phyloP scores from a whole-genome alignment of 92 coral and sea anemone genomes.

The Epizoanthus illoricatus region DNA sequence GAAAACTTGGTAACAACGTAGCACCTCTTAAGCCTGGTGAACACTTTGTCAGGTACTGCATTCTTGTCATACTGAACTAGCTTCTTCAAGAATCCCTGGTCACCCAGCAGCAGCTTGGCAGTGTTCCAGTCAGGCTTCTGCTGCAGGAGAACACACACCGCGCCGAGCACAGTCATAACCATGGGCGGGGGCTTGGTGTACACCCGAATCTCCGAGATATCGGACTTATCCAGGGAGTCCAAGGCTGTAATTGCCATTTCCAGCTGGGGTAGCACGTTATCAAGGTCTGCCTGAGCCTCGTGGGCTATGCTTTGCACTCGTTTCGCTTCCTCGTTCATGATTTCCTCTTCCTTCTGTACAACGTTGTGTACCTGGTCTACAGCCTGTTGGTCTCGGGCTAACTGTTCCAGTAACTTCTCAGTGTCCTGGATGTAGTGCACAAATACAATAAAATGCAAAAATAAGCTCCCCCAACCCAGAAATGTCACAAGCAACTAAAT shows the following conservation, averaged over 20 bases:
- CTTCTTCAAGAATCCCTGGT: conserved; percentile 86
- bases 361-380: conserved; percentile 94
- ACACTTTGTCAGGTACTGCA: conserved; percentile 85
- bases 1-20: neutral
- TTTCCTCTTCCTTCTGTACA: conserved; percentile 87
- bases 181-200: conserved; percentile 97
- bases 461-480: neutral
- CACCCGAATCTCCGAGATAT: conserved; percentile 98
- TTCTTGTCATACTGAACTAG: conserved; percentile 85
- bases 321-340: conserved; percentile 89
- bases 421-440: conserved; percentile 65
- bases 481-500: neutral
- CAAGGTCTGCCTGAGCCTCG: conserved; percentile 92
- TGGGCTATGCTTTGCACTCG: conserved; percentile 89
- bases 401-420: conserved; percentile 85
- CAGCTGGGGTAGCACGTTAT: conserved; percentile 85
- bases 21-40: conserved; percentile 69
- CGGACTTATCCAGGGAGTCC: conserved; percentile 91
- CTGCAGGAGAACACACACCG: conserved; percentile 89
- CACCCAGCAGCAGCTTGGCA: conserved; percentile 85
- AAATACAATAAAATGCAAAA: too few species aligned
- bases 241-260: conserved; percentile 79
- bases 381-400: conserved; percentile 95
- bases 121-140: conserved; percentile 97
- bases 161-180: conserved; percentile 96